Evolutionary conservation across 2,888 invertebrate genomes (phyloP).

Genomic region (Cremastobaeus sp.): DNA sequence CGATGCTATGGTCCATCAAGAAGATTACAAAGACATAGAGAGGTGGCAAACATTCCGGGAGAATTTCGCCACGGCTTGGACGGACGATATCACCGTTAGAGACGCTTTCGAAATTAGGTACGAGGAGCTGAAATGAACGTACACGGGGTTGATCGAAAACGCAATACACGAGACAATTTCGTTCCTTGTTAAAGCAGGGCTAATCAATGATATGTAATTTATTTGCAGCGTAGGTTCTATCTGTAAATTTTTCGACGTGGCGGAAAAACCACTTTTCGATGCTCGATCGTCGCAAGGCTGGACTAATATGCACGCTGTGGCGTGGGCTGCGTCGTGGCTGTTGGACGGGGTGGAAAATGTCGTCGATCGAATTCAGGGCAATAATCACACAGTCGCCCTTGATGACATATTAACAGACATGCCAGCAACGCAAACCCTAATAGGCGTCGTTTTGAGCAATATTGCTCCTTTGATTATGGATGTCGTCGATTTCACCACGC

Average conservation of each 20-base stretch:
- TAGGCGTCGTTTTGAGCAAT: slow-evolving; percentile 66
- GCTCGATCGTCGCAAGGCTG: slow-evolving; percentile 65
- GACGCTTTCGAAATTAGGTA: slow-evolving; percentile 72
- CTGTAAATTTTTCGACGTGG: slow-evolving; percentile 69
- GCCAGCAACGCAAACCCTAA: slow-evolving; percentile 69
- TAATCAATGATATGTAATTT: slow-evolving; percentile 43
- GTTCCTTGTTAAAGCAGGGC: too few relatives aligned
- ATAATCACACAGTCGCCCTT: slow-evolving; percentile 61
- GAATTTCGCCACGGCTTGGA: slow-evolving; percentile 67
- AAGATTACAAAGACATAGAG: slow-evolving; percentile 60
- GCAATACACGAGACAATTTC: too few relatives aligned
- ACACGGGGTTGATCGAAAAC: too few relatives aligned
- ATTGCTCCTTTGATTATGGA: slow-evolving; percentile 68
- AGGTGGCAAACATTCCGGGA: slow-evolving; percentile 59
- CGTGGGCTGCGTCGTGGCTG: slow-evolving; percentile 67
- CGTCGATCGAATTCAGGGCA: slow-evolving; percentile 66
- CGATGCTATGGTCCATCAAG: slow-evolving; percentile 66
- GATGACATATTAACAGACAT: slow-evolving; percentile 64
- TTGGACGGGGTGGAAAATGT: slow-evolving; percentile 67
- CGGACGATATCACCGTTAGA: slow-evolving; percentile 56
- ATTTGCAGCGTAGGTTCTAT: slow-evolving; percentile 73
- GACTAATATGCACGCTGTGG: slow-evolving; percentile 67
- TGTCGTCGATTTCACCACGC: slow-evolving; percentile 65
- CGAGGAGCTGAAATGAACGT: too few relatives aligned
- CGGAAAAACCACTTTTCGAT: slow-evolving; percentile 70